Percentiles rank a stretch among this genome's conserved stretches.
Conservation (phyloP, 2,888 invertebrate species). For the Machimus atricapillus region DNA sequence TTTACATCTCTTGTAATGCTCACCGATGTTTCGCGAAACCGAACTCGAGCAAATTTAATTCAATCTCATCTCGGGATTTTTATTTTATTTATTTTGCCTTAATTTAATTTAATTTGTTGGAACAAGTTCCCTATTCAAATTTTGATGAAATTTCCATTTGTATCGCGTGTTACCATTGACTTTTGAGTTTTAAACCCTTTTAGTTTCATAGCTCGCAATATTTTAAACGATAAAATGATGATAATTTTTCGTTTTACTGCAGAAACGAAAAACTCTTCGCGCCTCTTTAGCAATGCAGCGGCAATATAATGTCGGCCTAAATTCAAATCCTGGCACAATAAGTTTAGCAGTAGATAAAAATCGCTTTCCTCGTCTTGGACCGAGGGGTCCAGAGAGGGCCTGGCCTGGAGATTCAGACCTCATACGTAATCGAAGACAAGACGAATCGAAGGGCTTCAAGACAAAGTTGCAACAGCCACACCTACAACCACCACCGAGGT, state of each 20-base stretch:
- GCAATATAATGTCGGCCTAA: constrained; percentile 63
- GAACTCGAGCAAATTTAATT: too few relatives aligned
- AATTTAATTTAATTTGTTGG: too few relatives aligned
- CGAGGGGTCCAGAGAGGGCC: constrained; percentile 70
- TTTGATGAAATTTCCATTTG: too few relatives aligned
- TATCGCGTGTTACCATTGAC: too few relatives aligned
- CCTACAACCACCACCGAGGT: constrained; percentile 69
- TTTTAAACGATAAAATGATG: background rate
- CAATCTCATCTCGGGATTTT: too few relatives aligned
- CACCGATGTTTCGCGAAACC: too few relatives aligned
- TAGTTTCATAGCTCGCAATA: too few relatives aligned
- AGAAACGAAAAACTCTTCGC: constrained; percentile 89
- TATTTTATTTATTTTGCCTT: too few relatives aligned
- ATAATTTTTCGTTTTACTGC: constrained; percentile 55
- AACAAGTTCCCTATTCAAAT: too few relatives aligned
- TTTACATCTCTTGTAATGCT: too few relatives aligned
- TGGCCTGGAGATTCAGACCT: constrained; percentile 72
- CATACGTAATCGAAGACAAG: constrained; percentile 70
- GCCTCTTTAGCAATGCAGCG: constrained; percentile 81
- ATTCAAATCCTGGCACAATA: constrained; percentile 76
- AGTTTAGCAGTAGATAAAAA: constrained; percentile 80
- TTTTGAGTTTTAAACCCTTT: too few relatives aligned
- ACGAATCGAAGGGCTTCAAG: constrained; percentile 31
- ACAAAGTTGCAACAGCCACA: constrained; percentile 19
- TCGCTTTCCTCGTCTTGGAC: constrained; percentile 59